These are phyloP conservation scores for Dolichopus griseipennis DNA, from an alignment of 2,888 invertebrate genomes.

Conservation along the genomic window DNA sequence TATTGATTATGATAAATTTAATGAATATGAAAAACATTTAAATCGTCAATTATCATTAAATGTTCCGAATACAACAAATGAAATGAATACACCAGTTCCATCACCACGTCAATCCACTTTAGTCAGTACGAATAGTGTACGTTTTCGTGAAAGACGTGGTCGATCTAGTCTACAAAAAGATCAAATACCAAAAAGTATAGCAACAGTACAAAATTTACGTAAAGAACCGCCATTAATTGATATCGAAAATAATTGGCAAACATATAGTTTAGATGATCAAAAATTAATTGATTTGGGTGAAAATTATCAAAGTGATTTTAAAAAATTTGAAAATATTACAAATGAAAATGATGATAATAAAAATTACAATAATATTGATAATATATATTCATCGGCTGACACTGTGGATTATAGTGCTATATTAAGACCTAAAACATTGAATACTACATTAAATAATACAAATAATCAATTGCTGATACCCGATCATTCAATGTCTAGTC, in stretches of 20 bases:
- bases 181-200: neutral
- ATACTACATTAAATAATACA: too few species aligned
- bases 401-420: neutral
- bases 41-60: slow-evolving; percentile 33
- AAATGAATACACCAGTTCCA: neutral
- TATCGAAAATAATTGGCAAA: neutral
- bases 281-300: neutral
- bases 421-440: neutral
- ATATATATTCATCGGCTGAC: neutral
- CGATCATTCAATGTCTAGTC: too few species aligned
- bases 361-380: too few species aligned
- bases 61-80: neutral
- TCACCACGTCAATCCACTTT: neutral
- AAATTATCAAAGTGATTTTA: neutral
- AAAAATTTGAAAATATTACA: neutral
- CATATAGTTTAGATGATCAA: slow-evolving; percentile 7
- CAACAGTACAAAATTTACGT: too few species aligned
- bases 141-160: slow-evolving; percentile 14
- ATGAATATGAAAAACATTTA: slow-evolving; percentile 42
- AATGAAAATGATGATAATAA: neutral
- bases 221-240: neutral
- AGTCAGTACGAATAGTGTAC: slow-evolving; percentile 13
- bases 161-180: neutral
- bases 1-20: slow-evolving; percentile 49
- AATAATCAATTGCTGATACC: too few species aligned